Conservation (phyloP, 1,140 invertebrate species). For the Drosophila baimaii region DNA sequence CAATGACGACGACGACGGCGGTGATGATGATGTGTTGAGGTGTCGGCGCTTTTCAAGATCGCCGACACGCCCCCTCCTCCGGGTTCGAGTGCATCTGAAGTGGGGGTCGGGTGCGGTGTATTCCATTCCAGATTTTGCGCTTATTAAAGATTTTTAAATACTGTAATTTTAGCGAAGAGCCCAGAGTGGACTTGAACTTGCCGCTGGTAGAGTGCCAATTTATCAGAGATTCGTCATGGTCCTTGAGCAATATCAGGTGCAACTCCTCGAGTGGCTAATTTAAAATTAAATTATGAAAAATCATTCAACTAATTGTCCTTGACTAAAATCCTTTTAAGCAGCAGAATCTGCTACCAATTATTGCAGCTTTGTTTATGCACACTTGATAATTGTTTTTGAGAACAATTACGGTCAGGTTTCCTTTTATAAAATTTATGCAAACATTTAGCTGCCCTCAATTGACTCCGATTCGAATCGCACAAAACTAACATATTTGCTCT, state of each 20-base stretch:
- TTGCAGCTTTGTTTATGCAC: slow-evolving; percentile 35
- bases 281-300: slow-evolving; percentile 67
- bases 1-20: slow-evolving; percentile 13
- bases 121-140: slow-evolving; percentile 65
- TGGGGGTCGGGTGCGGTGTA: slow-evolving; percentile 18
- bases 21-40: slow-evolving; percentile 46
- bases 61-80: slow-evolving; percentile 25
- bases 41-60: slow-evolving; percentile 58
- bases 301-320: slow-evolving; percentile 66
- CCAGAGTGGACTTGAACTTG: slow-evolving; percentile 25
- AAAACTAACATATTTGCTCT: slow-evolving; percentile 61
- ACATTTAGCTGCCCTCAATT: slow-evolving; percentile 54
- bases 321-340: slow-evolving; percentile 41
- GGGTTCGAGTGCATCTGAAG: slow-evolving; percentile 40
- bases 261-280: slow-evolving; percentile 52
- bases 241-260: slow-evolving; percentile 5
- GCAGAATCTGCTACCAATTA: slow-evolving; percentile 41
- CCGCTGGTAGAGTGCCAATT: slow-evolving; percentile 64
- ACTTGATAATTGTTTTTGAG: slow-evolving; percentile 63
- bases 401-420: slow-evolving; percentile 56
- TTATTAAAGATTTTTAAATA: slow-evolving; percentile 82
- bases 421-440: slow-evolving; percentile 68
- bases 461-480: slow-evolving; percentile 42
- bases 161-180: slow-evolving; percentile 59
- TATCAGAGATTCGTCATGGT: slow-evolving; percentile 62